Evolutionary conservation across 2,797 vertebrate genomes (phyloP), one percentile per base, ranked within the genome.

Genomic region (Protosalanx chinensis): DNA sequence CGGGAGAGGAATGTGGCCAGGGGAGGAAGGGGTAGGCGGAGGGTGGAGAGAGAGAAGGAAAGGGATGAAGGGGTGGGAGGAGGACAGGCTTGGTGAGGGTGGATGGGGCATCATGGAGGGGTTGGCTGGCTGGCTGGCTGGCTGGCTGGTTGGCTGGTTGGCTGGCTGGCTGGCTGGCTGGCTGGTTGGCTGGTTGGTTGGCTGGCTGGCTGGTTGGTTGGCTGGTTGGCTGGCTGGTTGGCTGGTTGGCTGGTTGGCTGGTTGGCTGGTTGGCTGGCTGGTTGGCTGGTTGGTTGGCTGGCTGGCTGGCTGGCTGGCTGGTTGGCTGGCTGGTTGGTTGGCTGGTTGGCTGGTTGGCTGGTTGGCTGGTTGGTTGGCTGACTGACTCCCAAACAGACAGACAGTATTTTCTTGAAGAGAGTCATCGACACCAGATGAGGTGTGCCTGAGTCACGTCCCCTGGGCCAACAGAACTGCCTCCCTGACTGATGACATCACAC

Each of bases 101-200:
- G 58, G 66, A 66, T 69, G 68, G 71, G 53, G 67, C 67, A 41
- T 41, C 41, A 37, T 12, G 35, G 56, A 79, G 60, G 27, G 53
- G 20, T 4, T 46, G 41, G 41, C 2, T 6, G 41, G 41, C 46
- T 56, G 41, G 41, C 41, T 12, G 41, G 12, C 41, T 6, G 41
- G 23, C 23, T 27, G 23, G 23, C 23, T 27, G 51, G 18, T 68
- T 57, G 65, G 33, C 29, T 69, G 60, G 65, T 33, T 16, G 56
- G n/a, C 60, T 16, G 23, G 23, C 23, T 27, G 51, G 18, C 71
- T 57, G 65, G 33, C 29, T 69, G 60, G 65, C 33, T 16, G 56
- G n/a, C 60, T 16, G 33, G 56, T 32, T 58, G 53, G 41, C 56
- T 49, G 35, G 58, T 46, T 64, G 64, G 37, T 35, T 37, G 51